phyloP scores from a whole-genome alignment of 2,888 invertebrate species.

The Campoplex capitator region DNA sequence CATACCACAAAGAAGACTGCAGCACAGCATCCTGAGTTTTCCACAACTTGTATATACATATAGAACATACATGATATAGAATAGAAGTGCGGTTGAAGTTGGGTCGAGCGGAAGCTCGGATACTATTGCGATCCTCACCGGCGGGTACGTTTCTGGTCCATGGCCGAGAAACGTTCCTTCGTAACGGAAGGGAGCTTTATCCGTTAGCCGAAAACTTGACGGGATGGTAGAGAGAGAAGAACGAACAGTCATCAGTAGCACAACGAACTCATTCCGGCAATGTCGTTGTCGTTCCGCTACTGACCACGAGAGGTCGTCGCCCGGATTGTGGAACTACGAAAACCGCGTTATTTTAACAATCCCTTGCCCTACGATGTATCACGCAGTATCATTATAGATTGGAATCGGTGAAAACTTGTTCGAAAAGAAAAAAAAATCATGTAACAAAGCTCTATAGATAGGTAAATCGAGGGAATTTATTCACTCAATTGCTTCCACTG shows the following conservation, averaged over 20 bases:
- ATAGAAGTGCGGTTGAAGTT: conserved; percentile 24
- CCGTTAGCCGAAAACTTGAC: conserved; percentile 62
- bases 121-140: conserved; percentile 58
- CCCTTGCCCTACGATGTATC: conserved; percentile 64
- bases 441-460: conserved; percentile 31
- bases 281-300: conserved; percentile 41
- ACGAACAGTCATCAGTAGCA: neutral
- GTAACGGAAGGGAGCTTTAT: conserved; percentile 71
- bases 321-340: conserved; percentile 50
- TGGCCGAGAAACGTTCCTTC: conserved; percentile 58
- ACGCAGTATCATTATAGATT: conserved; percentile 75
- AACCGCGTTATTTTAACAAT: conserved; percentile 73
- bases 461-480: neutral
- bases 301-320: conserved; percentile 53
- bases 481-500: neutral
- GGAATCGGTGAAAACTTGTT: conserved; percentile 51
- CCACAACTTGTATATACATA: conserved; percentile 1
- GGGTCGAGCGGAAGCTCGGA: conserved; percentile 59
- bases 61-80: neutral
- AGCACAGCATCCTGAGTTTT: neutral
- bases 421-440: conserved; percentile 50
- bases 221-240: conserved; percentile 10
- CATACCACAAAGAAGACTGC: neutral
- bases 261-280: conserved; percentile 37
- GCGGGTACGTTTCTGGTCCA: conserved; percentile 29